Percentiles rank a stretch among this genome's conserved stretches.
Evolutionary conservation across 1,140 invertebrate genomes (phyloP).

Genomic region (Tetragnatha versicolor): DNA sequence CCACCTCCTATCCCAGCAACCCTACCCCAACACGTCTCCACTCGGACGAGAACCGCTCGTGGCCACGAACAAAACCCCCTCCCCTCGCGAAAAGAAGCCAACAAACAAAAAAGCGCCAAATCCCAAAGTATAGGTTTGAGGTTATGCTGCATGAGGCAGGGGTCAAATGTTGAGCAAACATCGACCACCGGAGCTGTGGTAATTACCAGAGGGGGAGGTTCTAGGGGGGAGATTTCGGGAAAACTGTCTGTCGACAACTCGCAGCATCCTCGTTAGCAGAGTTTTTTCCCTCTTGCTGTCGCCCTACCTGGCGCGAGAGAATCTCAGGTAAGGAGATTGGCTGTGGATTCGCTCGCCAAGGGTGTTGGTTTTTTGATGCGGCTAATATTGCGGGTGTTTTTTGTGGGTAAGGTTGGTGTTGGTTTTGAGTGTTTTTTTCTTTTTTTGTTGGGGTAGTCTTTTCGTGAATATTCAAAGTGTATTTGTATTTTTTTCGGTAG

Average conservation of each 20-base stretch:
- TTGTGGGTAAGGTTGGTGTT: no score
- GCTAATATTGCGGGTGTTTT: no score
- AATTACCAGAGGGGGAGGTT: constrained; percentile 28
- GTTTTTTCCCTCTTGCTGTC: constrained; percentile 12
- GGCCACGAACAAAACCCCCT: constrained; percentile 13
- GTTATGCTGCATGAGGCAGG: constrained; percentile 27
- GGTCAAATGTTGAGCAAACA: constrained; percentile 56
- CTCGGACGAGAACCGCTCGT: constrained; percentile 23
- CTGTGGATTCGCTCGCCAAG: no score
- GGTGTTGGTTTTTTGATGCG: no score
- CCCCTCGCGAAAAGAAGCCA: neutral
- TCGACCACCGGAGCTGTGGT: constrained; percentile 52
- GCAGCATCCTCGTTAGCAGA: constrained; percentile 39
- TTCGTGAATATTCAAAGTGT: no score
- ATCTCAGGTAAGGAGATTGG: no score
- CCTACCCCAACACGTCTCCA: constrained; percentile 12
- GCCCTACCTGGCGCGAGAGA: no score
- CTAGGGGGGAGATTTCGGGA: neutral
- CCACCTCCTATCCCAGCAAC: neutral
- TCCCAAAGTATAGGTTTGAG: constrained; percentile 46
- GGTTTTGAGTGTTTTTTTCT: constrained; percentile 4
- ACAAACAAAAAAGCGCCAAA: constrained; percentile 21
- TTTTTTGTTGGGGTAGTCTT: neutral
- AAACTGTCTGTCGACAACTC: constrained; percentile 49
- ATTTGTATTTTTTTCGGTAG: no score